Conservation (phyloP, 2,888 invertebrate genomes). For the Tenthredo amoena region DNA sequence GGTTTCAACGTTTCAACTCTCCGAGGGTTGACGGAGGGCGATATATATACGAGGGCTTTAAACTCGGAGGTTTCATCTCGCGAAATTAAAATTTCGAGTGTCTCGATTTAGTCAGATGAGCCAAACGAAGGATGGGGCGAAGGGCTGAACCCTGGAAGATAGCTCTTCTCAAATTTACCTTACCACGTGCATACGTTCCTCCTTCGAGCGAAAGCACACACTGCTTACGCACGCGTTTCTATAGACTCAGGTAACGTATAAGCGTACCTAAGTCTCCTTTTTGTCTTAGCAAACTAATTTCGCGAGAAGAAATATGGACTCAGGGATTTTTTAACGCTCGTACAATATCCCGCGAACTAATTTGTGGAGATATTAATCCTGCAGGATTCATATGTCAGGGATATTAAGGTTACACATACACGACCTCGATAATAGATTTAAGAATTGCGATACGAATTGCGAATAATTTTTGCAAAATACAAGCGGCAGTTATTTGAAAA, state of each 20-base stretch:
- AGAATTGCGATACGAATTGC: too few species aligned
- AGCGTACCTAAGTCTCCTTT: not conserved
- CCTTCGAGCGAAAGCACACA: not conserved
- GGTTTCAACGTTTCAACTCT: slow-evolving; percentile 27
- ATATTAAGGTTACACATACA: not conserved
- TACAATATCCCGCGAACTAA: not conserved
- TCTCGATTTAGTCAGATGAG: slow-evolving; percentile 39
- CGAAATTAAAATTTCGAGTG: slow-evolving; percentile 48
- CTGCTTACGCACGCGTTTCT: slow-evolving; percentile 4
- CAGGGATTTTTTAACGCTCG: not conserved
- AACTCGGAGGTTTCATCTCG: slow-evolving; percentile 41
- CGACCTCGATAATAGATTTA: too few species aligned
- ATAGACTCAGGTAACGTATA: slow-evolving; percentile 1
- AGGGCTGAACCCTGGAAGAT: not conserved
- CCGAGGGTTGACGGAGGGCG: slow-evolving; percentile 36
- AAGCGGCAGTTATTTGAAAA: not conserved
- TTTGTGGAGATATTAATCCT: not conserved
- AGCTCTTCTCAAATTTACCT: not conserved
- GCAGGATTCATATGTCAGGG: not conserved
- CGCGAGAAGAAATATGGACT: not conserved
- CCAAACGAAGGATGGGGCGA: slow-evolving; percentile 23
- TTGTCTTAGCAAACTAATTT: slow-evolving; percentile 22
- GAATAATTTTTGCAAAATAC: not conserved
- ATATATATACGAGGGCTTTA: slow-evolving; percentile 42
- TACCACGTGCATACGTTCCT: not conserved